Evolutionary conservation across 2,888 invertebrate species (phyloP).

Genomic region (Parnassius smintheus): DNA sequence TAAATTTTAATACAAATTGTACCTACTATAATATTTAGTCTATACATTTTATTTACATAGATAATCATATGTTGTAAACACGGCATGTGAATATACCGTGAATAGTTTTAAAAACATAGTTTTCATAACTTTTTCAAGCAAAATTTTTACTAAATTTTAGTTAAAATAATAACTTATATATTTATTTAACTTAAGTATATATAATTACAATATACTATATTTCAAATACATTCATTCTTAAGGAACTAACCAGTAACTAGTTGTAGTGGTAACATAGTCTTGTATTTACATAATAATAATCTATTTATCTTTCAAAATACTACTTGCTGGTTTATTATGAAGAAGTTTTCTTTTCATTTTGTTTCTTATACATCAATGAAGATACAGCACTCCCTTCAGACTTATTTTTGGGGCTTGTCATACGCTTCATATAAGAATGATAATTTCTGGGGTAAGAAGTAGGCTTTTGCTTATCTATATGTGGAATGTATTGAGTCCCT

Average conservation of each 20-base stretch:
- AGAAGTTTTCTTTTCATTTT: conserved; percentile 50
- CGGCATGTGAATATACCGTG: too few relatives aligned
- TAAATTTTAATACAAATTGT: too few relatives aligned
- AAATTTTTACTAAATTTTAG: conserved; percentile 20
- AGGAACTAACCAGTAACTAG: background rate
- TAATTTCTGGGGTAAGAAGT: conserved; percentile 64
- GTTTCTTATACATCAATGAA: conserved; percentile 42
- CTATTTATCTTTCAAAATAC: conserved; percentile 1
- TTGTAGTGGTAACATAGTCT: conserved; percentile 3
- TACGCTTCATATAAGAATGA: conserved; percentile 67
- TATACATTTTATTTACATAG: too few relatives aligned
- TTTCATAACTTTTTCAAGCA: conserved; percentile 3
- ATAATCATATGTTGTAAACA: too few relatives aligned
- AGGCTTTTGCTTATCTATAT: conserved; percentile 44
- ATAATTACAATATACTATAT: too few relatives aligned
- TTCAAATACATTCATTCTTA: too few relatives aligned
- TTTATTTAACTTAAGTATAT: background rate
- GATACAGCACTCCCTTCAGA: conserved; percentile 33
- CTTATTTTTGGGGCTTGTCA: conserved; percentile 55
- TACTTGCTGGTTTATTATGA: conserved; percentile 31
- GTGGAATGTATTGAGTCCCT: conserved; percentile 50
- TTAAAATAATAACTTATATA: background rate
- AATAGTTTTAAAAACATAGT: conserved; percentile 6
- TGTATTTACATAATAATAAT: conserved; percentile 18
- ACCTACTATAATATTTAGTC: too few relatives aligned